Evolutionary conservation across 2,113 vertebrate species (phyloP).

Genomic region (Speoplatyrhinus poulsoni): DNA sequence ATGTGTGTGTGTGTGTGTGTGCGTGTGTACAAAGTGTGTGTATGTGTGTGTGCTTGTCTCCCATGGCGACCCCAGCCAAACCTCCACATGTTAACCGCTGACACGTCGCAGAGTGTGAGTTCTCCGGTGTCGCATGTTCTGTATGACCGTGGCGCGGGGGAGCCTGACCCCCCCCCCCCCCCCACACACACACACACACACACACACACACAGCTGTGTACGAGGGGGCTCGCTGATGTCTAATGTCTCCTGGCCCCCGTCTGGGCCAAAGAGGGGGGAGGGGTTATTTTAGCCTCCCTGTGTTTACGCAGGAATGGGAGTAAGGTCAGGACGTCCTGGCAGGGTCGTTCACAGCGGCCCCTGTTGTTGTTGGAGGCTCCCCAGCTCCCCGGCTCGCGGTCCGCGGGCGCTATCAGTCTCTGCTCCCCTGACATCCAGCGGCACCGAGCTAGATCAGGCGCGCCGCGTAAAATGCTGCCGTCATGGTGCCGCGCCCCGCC

Average conservation of each 20-base stretch:
- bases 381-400: constrained; percentile 3
- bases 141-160: background rate
- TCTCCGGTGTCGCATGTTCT: background rate
- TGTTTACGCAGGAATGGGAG: constrained; percentile 63
- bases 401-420: constrained; percentile 33
- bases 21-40: too few relatives aligned
- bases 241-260: background rate
- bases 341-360: constrained; percentile 26
- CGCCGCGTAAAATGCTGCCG: constrained; percentile 5
- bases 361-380: constrained; percentile 54
- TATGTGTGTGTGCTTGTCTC: too few relatives aligned
- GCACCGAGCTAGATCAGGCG: constrained; percentile 7
- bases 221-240: constrained; percentile 12
- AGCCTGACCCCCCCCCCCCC: too few relatives aligned
- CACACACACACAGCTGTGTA: background rate
- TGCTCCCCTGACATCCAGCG: constrained; percentile 14
- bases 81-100: background rate
- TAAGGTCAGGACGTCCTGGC: constrained; percentile 39
- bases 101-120: background rate
- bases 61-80: background rate
- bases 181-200: too few relatives aligned
- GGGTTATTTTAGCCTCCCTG: constrained; percentile 5
- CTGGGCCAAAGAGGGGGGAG: background rate
- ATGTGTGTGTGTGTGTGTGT: constrained; percentile 17
- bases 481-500: constrained; percentile 17